Evolutionary conservation across 2,797 vertebrate species (phyloP).

Genomic region (Denticeps clupeoides): DNA sequence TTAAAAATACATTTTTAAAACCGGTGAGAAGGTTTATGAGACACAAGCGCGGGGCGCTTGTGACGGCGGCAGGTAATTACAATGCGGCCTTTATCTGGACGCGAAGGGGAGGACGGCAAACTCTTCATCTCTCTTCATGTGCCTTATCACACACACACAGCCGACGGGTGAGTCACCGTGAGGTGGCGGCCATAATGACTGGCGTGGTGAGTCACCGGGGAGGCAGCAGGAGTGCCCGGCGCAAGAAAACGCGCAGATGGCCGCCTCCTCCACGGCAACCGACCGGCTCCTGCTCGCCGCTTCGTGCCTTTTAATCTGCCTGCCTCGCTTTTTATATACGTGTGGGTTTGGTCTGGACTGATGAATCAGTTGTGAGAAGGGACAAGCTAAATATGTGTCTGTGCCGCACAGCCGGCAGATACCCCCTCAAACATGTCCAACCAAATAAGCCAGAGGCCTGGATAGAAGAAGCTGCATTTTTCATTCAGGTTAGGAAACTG

Average conservation of each 20-base stretch:
- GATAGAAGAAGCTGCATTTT: conserved; percentile 7
- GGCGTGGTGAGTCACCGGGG: conserved; percentile 42
- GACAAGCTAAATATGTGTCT: too few relatives aligned
- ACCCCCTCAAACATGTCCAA: too few relatives aligned
- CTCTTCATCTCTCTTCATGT: neutral
- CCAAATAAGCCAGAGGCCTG: too few relatives aligned
- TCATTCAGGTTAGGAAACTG: conserved; percentile 17
- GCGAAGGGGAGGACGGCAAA: neutral
- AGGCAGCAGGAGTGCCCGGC: conserved; percentile 30
- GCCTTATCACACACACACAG: neutral
- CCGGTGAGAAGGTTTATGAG: neutral
- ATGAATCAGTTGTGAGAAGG: too few relatives aligned
- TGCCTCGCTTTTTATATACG: neutral
- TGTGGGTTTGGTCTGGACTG: too few relatives aligned
- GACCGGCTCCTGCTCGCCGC: too few relatives aligned
- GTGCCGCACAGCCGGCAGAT: too few relatives aligned
- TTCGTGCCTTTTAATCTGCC: too few relatives aligned
- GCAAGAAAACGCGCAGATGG: conserved; percentile 44
- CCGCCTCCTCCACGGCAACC: conserved; percentile 15
- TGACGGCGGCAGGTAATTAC: neutral
- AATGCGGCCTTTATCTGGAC: neutral
- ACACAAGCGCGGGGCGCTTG: neutral
- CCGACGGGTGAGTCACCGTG: conserved; percentile 43
- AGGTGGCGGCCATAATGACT: conserved; percentile 36
- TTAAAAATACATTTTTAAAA: neutral